Conservation (phyloP, 2,888 invertebrate species). For the Elmis aenea region DNA sequence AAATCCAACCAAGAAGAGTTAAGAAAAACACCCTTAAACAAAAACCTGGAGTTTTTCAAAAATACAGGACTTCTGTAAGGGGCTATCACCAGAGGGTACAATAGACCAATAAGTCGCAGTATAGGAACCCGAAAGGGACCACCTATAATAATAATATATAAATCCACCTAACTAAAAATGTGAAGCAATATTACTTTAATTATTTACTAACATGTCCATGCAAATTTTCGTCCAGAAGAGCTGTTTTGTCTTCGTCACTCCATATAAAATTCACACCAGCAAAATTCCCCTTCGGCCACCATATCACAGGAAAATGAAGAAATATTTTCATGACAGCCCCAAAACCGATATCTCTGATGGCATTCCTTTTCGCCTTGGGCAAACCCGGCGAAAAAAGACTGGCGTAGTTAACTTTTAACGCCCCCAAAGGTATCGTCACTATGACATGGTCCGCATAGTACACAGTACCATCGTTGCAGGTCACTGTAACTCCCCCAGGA, state of each 20-base stretch:
- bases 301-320: constrained; percentile 54
- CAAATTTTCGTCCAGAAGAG: constrained; percentile 27
- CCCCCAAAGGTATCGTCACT: constrained; percentile 62
- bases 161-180: too few species aligned
- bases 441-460: constrained; percentile 58
- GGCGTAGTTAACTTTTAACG: constrained; percentile 53
- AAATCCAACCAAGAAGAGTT: too few species aligned
- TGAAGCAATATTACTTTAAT: too few species aligned
- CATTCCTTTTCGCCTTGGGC: constrained; percentile 48
- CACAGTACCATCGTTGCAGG: constrained; percentile 47
- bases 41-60: too few species aligned
- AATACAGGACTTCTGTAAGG: too few species aligned
- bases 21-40: too few species aligned
- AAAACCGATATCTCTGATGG: constrained; percentile 54
- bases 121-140: too few species aligned
- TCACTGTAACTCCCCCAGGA: constrained; percentile 38
- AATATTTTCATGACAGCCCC: constrained; percentile 62
- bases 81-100: too few species aligned
- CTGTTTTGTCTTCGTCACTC: constrained; percentile 48
- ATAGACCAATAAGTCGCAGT: too few species aligned
- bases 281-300: constrained; percentile 53
- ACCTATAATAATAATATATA: too few species aligned
- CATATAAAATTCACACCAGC: constrained; percentile 55
- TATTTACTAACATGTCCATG: constrained; percentile 30
- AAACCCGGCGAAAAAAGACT: constrained; percentile 52